A percentile compares a stretch with the other conserved stretches of the same genome.
These are phyloP conservation scores for Crotalus viridis DNA, from an alignment of 2,113 vertebrate species.

Conservation along the genomic window DNA sequence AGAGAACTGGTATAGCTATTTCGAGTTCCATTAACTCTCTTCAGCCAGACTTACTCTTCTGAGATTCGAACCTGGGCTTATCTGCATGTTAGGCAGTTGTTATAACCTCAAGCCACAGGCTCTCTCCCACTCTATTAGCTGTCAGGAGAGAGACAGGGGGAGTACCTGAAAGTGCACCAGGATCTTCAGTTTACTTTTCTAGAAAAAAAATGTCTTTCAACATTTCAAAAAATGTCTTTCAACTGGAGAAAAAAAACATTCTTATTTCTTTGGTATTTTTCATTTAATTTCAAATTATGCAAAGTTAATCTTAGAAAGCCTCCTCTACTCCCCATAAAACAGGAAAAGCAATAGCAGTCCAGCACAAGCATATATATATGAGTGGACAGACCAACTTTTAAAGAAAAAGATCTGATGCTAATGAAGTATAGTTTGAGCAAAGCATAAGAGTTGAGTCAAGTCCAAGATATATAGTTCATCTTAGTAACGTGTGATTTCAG, in stretches of 20 bases:
- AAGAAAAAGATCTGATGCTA: background rate
- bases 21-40: no score
- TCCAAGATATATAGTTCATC: background rate
- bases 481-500: constrained; percentile 23
- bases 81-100: no score
- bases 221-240: background rate
- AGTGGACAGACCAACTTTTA: background rate
- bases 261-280: background rate
- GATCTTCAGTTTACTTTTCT: background rate
- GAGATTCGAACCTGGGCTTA: no score
- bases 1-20: no score
- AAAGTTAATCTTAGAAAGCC: background rate
- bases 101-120: no score
- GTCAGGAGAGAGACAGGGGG: no score
- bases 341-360: background rate
- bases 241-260: background rate
- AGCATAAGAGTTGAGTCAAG: background rate
- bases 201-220: background rate
- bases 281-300: background rate
- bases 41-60: no score
- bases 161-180: background rate
- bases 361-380: background rate
- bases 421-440: background rate
- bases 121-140: no score
- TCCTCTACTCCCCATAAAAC: background rate